These are phyloP conservation scores for Trididemnum nubilum DNA, from an alignment of 23 tunicate species.

Conservation along the genomic window DNA sequence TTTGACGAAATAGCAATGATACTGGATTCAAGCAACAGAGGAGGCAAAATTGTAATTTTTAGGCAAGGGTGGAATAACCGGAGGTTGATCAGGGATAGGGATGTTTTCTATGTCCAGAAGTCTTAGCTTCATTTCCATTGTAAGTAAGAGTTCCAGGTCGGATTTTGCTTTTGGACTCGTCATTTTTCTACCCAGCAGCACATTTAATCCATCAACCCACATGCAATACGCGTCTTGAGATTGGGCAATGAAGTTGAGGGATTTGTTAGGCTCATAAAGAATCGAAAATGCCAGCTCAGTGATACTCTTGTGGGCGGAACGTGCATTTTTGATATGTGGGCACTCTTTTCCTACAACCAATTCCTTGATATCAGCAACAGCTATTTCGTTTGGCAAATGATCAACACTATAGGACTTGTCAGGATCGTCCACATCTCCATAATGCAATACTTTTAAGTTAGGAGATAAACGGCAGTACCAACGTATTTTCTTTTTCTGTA, in stretches of 20 bases:
- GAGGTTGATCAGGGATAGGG: slow-evolving; percentile 88
- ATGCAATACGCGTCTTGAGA: slow-evolving; percentile 46
- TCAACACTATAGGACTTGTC: slow-evolving; percentile 41
- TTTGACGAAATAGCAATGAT: too few species aligned
- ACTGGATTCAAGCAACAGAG: neutral
- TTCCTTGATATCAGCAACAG: slow-evolving; percentile 64
- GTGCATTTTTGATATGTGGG: slow-evolving; percentile 72
- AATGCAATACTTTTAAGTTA: slow-evolving; percentile 74
- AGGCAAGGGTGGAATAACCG: slow-evolving; percentile 72
- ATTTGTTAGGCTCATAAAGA: slow-evolving; percentile 66
- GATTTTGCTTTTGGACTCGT: slow-evolving; percentile 47
- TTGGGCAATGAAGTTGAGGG: slow-evolving; percentile 79
- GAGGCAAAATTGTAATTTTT: slow-evolving; percentile 74
- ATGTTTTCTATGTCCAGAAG: slow-evolving; percentile 84
- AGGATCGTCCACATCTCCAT: slow-evolving; percentile 76
- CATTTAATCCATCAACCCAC: slow-evolving; percentile 89
- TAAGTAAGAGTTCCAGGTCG: slow-evolving; percentile 69
- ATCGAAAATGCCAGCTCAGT: slow-evolving; percentile 78
- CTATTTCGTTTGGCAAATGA: slow-evolving; percentile 54
- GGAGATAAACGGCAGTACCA: slow-evolving; percentile 87
- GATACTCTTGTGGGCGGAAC: slow-evolving; percentile 62
- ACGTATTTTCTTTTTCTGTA: slow-evolving; percentile 56
- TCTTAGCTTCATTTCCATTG: slow-evolving; percentile 88
- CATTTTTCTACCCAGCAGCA: slow-evolving; percentile 70
- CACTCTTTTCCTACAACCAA: slow-evolving; percentile 66